Evolutionary conservation across 2,888 invertebrate genomes (phyloP).

Genomic region (Amphipoea lucens): DNA sequence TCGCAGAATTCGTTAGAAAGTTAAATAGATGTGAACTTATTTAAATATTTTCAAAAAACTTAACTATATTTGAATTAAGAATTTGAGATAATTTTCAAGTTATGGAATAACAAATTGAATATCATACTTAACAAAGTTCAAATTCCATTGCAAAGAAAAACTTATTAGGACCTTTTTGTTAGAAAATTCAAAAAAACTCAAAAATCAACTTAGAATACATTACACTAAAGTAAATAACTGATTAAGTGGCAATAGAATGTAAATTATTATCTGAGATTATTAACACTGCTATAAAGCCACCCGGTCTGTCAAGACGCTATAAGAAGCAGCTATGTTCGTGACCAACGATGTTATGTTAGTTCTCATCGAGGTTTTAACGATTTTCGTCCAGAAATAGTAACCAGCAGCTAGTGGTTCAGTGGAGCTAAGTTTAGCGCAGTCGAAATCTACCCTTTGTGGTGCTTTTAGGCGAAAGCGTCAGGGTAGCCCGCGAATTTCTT

Average conservation of each 20-base stretch:
- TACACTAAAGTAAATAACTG: too few species aligned
- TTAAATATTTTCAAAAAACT: background rate
- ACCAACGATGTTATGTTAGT: conserved; percentile 22
- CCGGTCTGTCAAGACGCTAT: background rate
- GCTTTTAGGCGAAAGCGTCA: background rate
- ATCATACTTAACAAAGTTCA: too few species aligned
- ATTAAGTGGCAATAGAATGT: too few species aligned
- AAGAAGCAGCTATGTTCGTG: conserved; percentile 25
- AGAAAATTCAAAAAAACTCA: too few species aligned
- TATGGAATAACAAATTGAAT: too few species aligned
- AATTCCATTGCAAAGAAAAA: too few species aligned
- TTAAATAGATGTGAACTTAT: background rate
- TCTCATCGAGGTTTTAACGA: conserved; percentile 20
- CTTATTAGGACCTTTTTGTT: background rate
- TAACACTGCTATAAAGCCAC: too few species aligned
- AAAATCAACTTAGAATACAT: too few species aligned
- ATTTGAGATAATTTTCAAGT: background rate
- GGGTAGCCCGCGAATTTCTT: background rate
- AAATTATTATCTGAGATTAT: too few species aligned
- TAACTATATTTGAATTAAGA: background rate
- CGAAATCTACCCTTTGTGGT: conserved; percentile 2
- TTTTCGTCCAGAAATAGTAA: conserved; percentile 32
- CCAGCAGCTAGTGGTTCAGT: background rate
- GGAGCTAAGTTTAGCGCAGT: conserved; percentile 7
- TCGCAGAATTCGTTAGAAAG: background rate